Base-by-base conservation (phyloP, 1,140 invertebrate genomes). In the Aphis craccivora region DNA sequence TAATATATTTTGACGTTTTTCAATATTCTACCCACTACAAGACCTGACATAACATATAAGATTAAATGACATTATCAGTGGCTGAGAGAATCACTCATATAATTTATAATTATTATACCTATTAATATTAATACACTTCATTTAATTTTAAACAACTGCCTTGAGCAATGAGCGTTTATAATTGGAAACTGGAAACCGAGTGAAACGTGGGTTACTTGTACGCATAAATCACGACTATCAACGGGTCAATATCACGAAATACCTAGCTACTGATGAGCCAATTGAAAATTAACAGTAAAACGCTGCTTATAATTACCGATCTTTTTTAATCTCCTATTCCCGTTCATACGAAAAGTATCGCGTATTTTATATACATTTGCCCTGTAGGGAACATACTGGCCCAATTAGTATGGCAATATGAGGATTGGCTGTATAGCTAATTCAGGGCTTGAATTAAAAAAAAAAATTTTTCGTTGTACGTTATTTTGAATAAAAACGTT, bases 141-240 rank as follows among this genome's bases (percentile, higher is more conserved):
- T 76, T 67, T 67, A 67, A 67, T 67, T 67, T 67, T 67, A 30
- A 67, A 76, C 60, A 76, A 76, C 60, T 76, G 60, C 60, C 60
- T 76, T 76, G 14, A 76, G 60, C 60, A 76, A n/a, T 76, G n/a
- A 76, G 30, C 30, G 60, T n/a, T n/a, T 76, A 76, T 76, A 76
- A 76, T 76, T 76, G 60, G 60, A 76, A 76, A 76, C 60, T 76
- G n/a, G 60, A 76, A 76, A 76, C 60, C 60, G n/a, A 14, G n/a
- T 18, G 60, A 76, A 67, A 76, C 30, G n/a, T 76, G n/a, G 14
- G 11, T 67, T 76, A 76, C 30, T 11, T n/a, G 60, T 67, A n/a
- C 60, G 3, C 60, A 76, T 76, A 76, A 76, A 76, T 76, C 60
- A 67, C 60, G 60, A 18, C 30, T 67, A n/a, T 67, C 30, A 76